These are phyloP conservation scores for Danionella dracula DNA, from an alignment of 2,797 vertebrate species.

Conservation along the genomic window DNA sequence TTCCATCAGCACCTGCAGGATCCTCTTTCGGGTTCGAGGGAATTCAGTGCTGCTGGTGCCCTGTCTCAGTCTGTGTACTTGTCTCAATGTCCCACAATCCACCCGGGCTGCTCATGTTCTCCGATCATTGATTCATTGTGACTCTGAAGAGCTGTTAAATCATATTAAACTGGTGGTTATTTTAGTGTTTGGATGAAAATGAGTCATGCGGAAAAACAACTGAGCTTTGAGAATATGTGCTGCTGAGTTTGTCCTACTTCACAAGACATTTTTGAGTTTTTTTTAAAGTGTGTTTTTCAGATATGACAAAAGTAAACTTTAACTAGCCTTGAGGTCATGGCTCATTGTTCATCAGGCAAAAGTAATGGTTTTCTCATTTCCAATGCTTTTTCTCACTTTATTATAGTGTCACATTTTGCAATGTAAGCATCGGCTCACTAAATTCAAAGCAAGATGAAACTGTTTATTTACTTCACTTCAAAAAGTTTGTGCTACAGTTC, in stretches of 20 bases:
- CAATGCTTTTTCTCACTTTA: too few species aligned
- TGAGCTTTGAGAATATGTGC: neutral
- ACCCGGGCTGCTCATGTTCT: neutral
- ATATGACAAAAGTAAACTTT: slow-evolving; percentile 31
- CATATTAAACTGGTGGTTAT: neutral
- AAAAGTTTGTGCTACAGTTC: too few species aligned
- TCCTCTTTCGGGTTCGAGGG: slow-evolving; percentile 52
- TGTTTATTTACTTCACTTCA: too few species aligned
- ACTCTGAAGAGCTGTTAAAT: neutral
- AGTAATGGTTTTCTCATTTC: too few species aligned
- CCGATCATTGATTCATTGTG: slow-evolving; percentile 8
- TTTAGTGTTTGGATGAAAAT: neutral
- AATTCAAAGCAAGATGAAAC: too few species aligned
- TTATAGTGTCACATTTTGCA: too few species aligned
- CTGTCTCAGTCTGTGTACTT: slow-evolving; percentile 18
- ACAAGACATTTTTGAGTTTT: slow-evolving; percentile 16
- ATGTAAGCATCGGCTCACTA: too few species aligned
- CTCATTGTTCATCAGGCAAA: too few species aligned
- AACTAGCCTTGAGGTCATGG: slow-evolving; percentile 37
- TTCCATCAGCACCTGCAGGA: slow-evolving; percentile 51
- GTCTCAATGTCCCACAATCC: neutral
- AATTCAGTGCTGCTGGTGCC: slow-evolving; percentile 36
- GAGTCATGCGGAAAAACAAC: neutral
- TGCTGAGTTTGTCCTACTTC: neutral
- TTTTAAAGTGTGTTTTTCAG: slow-evolving; percentile 1